Conservation (phyloP, 2,797 vertebrate genomes). For the Astyanax mexicanus region DNA sequence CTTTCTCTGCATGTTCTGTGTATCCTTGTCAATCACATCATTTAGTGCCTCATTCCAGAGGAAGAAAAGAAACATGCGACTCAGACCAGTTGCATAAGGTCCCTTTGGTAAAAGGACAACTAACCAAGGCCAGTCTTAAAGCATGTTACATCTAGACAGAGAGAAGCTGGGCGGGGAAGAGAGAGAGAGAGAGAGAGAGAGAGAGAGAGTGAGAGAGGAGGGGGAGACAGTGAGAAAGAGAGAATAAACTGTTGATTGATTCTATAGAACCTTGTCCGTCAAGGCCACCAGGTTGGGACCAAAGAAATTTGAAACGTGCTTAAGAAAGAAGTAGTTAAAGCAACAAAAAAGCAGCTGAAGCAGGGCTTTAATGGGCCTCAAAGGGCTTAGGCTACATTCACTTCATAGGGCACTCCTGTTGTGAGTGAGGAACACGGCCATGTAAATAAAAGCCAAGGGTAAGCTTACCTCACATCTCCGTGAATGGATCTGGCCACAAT, state of each 20-base stretch:
- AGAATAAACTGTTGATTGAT: slow-evolving; percentile 72
- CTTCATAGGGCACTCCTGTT: slow-evolving; percentile 72
- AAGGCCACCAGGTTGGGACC: slow-evolving; percentile 81
- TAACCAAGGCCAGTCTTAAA: slow-evolving; percentile 80
- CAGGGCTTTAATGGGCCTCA: slow-evolving; percentile 76
- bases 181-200: slow-evolving; percentile 53
- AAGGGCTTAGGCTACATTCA: slow-evolving; percentile 71
- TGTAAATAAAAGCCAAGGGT: slow-evolving; percentile 80
- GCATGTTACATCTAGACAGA: slow-evolving; percentile 77
- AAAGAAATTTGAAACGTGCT: slow-evolving; percentile 80
- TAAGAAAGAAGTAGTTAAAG: slow-evolving; percentile 80
- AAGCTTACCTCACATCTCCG: slow-evolving; percentile 70
- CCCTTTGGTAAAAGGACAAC: slow-evolving; percentile 81
- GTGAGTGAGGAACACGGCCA: slow-evolving; percentile 75
- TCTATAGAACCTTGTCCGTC: slow-evolving; percentile 80
- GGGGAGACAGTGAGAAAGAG: not conserved
- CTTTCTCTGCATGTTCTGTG: slow-evolving; percentile 65
- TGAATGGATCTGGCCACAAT: slow-evolving; percentile 76
- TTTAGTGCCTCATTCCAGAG: slow-evolving; percentile 58
- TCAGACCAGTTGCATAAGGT: slow-evolving; percentile 74
- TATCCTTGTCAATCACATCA: slow-evolving; percentile 56
- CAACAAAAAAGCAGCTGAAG: slow-evolving; percentile 79
- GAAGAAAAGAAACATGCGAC: slow-evolving; percentile 73
- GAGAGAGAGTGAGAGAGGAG: not conserved
- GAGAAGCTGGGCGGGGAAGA: slow-evolving; percentile 50